Evolutionary conservation across 2,797 vertebrate species (phyloP).

Genomic region (Gymnothorax javanicus): DNA sequence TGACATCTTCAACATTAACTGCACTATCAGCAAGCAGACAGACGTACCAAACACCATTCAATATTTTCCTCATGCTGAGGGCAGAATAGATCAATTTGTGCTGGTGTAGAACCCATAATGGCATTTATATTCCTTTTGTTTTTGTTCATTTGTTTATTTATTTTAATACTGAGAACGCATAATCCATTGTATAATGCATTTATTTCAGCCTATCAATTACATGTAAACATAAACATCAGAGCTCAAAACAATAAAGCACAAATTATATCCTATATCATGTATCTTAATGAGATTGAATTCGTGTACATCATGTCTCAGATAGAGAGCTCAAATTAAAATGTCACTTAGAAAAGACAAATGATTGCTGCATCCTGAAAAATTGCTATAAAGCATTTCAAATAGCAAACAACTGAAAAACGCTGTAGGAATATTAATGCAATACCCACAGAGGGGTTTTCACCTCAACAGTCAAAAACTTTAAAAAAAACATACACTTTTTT

Average conservation of each 20-base stretch:
- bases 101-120: background rate
- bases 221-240: constrained; percentile 2
- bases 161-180: background rate
- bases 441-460: background rate
- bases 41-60: background rate
- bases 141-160: background rate
- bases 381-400: background rate
- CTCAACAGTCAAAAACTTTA: background rate
- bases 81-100: background rate
- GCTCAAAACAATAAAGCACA: constrained; percentile 25
- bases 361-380: background rate
- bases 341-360: background rate
- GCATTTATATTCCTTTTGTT: background rate
- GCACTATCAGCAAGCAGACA: background rate
- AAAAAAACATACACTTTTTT: background rate
- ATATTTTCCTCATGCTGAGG: background rate
- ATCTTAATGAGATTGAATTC: constrained; percentile 12
- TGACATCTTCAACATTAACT: background rate
- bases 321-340: constrained; percentile 7
- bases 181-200: background rate
- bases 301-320: background rate
- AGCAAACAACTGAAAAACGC: background rate
- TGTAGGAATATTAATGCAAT: background rate
- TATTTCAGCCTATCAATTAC: background rate
- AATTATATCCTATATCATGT: constrained; percentile 18